Evolutionary conservation across 2,113 vertebrate species (phyloP), one percentile per base, ranked within the genome.

Genomic region (Dromas ardeola): DNA sequence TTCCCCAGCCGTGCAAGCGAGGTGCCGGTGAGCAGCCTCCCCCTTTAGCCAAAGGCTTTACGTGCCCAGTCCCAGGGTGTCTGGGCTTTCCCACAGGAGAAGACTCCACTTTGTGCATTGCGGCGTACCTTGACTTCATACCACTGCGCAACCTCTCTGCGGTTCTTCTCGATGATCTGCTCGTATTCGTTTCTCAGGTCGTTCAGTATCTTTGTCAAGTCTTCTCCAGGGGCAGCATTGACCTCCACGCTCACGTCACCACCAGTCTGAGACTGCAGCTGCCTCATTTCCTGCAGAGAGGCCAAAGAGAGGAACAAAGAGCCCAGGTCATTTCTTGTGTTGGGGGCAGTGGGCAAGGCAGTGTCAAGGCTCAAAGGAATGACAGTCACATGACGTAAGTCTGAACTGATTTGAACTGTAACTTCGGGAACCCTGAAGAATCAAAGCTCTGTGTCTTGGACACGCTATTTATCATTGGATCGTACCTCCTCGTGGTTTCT

Each of bases 81-180:
- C 50, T 25, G 49, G 26, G 27, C 11, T 27, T 36, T 56, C 12
- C 55, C 43, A 1, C 22, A 18, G 58, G 3, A 32, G 81, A 59
- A 80, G 38, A 13, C 50, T 12, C 30, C 65, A 0, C 45, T 13
- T 4, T 34, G 80, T 34, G 21, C 40, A 2, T 14, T 23, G 82
- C 49, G 36, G 0, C 79, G 15, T 81, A 99, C 99, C 99, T 99
- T 99, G 90, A 43, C 94, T 80, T 99, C 98, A 55, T 99, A 99
- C 97, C 98, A 99, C n/a, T 88, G 65, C 36, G 99, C 99, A 20
- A 98, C 98, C 2, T 99, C 98, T 2, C 82, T 90, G 34, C 98
- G 98, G 96, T 98, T 99, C 98, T 98, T 99, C 0, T 98, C 98
- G 4, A 96, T 86, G 67, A 99, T 93, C 55, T 79, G 52, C 94